Conservation (phyloP, 2,888 invertebrate species). For the Epistrophe grossulariae region DNA sequence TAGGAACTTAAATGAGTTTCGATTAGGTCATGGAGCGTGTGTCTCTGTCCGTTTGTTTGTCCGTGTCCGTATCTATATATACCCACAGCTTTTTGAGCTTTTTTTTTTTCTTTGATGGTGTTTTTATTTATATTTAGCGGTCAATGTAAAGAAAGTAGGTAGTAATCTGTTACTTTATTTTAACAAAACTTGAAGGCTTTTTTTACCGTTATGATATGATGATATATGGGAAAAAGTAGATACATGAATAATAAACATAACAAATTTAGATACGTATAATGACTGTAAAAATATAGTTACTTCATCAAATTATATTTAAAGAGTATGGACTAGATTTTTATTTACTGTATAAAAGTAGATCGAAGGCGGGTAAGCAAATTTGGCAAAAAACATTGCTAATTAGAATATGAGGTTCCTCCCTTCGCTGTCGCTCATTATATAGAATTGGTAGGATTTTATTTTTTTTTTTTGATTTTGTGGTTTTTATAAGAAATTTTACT, state of each 20-base stretch:
- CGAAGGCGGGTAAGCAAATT: no score
- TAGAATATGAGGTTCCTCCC: no score
- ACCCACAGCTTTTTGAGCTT: constrained; percentile 24
- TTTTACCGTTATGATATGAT: neutral
- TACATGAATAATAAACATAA: neutral
- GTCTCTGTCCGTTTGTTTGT: neutral
- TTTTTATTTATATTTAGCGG: constrained; percentile 23
- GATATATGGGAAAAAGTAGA: neutral
- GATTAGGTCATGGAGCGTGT: constrained; percentile 32
- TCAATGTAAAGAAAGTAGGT: constrained; percentile 29
- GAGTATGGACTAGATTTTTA: neutral
- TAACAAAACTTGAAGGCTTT: constrained; percentile 1
- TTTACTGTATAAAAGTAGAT: no score
- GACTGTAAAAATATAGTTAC: neutral
- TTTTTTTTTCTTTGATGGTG: neutral
- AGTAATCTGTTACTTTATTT: neutral
- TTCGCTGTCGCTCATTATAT: no score
- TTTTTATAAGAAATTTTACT: no score
- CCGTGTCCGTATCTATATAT: neutral
- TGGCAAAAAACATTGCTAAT: no score
- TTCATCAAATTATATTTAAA: no score
- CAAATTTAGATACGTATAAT: neutral
- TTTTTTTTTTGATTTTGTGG: no score
- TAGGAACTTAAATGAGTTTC: constrained; percentile 24
- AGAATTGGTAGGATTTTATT: no score